Evolutionary conservation across 2,797 vertebrate genomes (phyloP).

Genomic region (Heliangelus exortis): DNA sequence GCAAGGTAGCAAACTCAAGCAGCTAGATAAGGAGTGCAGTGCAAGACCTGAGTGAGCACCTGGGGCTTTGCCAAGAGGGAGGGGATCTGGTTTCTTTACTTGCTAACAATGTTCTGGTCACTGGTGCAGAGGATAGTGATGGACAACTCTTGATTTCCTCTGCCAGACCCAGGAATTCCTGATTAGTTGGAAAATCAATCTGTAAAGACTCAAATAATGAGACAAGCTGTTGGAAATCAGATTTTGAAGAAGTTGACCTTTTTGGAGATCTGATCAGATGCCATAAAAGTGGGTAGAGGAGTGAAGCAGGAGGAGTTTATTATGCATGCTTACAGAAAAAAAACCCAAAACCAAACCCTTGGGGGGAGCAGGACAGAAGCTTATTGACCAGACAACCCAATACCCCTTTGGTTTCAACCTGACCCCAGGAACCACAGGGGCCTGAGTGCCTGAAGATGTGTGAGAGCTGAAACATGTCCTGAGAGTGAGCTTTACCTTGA

Average conservation of each 20-base stretch:
- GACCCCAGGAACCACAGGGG: not conserved
- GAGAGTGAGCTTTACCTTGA: slow-evolving; percentile 82
- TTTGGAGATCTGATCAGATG: slow-evolving; percentile 30
- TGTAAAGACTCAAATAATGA: slow-evolving; percentile 27
- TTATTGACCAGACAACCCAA: not conserved
- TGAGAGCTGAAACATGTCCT: not conserved
- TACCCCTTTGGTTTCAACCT: not conserved
- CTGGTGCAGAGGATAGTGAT: not conserved
- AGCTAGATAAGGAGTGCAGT: not conserved
- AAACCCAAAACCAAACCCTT: not conserved
- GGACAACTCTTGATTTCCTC: slow-evolving; percentile 8
- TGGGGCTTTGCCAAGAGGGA: slow-evolving; percentile 7
- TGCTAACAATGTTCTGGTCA: not conserved
- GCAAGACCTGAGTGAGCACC: not conserved
- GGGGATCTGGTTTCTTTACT: slow-evolving; percentile 14
- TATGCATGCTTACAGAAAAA: not conserved
- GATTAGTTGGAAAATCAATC: slow-evolving; percentile 43
- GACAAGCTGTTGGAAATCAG: slow-evolving; percentile 43
- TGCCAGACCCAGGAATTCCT: slow-evolving; percentile 33
- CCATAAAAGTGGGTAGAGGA: slow-evolving; percentile 46
- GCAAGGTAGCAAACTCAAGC: slow-evolving; percentile 34
- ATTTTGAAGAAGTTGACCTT: slow-evolving; percentile 48
- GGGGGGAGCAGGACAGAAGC: not conserved
- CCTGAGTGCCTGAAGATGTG: not conserved
- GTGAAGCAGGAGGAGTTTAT: slow-evolving; percentile 21